phyloP scores from a whole-genome alignment of 2,888 invertebrate species.

The Megamerina dolium region DNA sequence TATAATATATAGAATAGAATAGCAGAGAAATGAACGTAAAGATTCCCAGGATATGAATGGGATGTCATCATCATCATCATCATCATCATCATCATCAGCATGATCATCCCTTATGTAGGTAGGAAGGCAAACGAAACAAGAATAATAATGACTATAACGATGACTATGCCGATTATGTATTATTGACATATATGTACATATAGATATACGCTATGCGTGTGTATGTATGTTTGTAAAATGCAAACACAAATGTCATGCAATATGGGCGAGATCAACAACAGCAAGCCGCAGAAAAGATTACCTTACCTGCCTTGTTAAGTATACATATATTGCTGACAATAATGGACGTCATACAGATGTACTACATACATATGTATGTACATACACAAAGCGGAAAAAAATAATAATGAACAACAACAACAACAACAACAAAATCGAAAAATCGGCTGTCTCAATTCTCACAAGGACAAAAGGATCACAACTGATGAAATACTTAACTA shows the following conservation, averaged over 20 bases:
- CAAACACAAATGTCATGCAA: constrained; percentile 6
- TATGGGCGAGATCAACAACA: too few species aligned
- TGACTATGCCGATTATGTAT: constrained; percentile 3
- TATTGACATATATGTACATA: background rate
- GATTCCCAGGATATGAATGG: background rate
- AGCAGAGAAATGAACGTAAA: background rate
- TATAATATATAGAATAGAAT: too few species aligned
- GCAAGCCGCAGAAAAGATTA: too few species aligned
- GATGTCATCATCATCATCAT: constrained; percentile 1
- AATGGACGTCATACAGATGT: too few species aligned
- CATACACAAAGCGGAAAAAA: background rate
- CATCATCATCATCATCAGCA: background rate
- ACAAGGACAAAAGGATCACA: constrained; percentile 6
- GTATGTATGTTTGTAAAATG: background rate
- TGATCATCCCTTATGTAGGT: background rate
- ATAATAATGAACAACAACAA: background rate
- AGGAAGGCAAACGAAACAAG: constrained; percentile 3
- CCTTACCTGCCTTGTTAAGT: too few species aligned
- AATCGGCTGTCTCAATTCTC: constrained; percentile 12
- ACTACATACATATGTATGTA: background rate
- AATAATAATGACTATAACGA: background rate
- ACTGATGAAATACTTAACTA: constrained; percentile 19
- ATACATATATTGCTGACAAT: too few species aligned
- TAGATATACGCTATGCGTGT: background rate
- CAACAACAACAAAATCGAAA: background rate